Evolutionary conservation across 2,888 invertebrate genomes (phyloP).

Genomic region (Adelphocoris suturalis): DNA sequence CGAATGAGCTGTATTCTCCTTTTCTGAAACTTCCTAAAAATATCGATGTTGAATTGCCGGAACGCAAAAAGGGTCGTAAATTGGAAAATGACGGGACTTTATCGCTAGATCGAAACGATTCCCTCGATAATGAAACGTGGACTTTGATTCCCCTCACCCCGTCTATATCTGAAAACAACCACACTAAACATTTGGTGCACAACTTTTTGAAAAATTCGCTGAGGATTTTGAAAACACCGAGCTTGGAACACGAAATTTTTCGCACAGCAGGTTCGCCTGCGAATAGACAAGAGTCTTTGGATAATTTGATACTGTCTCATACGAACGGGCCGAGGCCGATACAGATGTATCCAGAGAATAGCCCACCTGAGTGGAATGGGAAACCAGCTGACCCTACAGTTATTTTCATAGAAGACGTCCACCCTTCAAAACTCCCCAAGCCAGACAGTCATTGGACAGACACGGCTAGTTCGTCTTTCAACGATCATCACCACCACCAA

Average conservation of each 20-base stretch:
- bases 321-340: conserved; percentile 53
- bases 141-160: conserved; percentile 65
- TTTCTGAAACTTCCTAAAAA: not conserved
- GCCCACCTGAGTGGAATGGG: conserved; percentile 65
- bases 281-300: conserved; percentile 51
- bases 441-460: conserved; percentile 46
- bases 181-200: conserved; percentile 63
- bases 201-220: conserved; percentile 69
- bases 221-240: conserved; percentile 51
- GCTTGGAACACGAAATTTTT: not conserved
- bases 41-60: not conserved
- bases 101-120: not conserved
- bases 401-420: conserved; percentile 73
- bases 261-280: not conserved
- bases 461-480: not conserved
- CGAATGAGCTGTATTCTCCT: not conserved
- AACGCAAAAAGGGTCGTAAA: not conserved
- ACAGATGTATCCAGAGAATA: conserved; percentile 69
- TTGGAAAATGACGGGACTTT: not conserved
- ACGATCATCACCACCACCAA: not conserved
- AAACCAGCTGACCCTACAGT: conserved; percentile 63
- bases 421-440: conserved; percentile 73
- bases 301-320: conserved; percentile 72
- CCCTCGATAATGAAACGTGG: conserved; percentile 57
- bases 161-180: conserved; percentile 47